Percentiles rank a stretch among this genome's conserved stretches.
Evolutionary conservation across 2,888 invertebrate species (phyloP).

Genomic region (Phengaris alcon): DNA sequence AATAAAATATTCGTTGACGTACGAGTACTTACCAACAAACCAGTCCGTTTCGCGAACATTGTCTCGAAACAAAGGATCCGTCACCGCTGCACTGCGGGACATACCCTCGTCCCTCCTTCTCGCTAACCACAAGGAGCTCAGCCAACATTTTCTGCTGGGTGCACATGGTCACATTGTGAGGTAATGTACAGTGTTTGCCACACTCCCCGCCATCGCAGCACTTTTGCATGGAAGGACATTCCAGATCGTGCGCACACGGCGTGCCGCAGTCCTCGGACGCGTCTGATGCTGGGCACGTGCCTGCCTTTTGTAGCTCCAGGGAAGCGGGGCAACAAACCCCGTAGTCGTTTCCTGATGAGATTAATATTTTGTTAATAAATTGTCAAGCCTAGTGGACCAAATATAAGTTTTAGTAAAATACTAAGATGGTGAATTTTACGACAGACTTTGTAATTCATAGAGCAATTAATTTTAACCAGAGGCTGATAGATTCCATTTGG

Average conservation of each 20-base stretch:
- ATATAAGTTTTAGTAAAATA: too few relatives aligned
- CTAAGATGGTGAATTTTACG: too few relatives aligned
- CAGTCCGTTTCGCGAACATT: slow-evolving; percentile 90
- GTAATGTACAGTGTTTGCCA: slow-evolving; percentile 85
- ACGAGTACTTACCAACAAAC: slow-evolving; percentile 89
- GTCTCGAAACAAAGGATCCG: slow-evolving; percentile 85
- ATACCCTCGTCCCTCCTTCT: slow-evolving; percentile 89
- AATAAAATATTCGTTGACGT: too few relatives aligned
- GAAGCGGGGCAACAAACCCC: slow-evolving; percentile 92
- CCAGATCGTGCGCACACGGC: slow-evolving; percentile 87
- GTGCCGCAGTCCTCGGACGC: slow-evolving; percentile 79
- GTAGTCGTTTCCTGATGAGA: slow-evolving; percentile 84
- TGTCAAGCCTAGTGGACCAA: too few relatives aligned
- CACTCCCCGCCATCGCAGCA: slow-evolving; percentile 88
- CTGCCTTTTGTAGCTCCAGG: slow-evolving; percentile 86
- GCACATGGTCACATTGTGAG: slow-evolving; percentile 88
- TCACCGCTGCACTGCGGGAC: slow-evolving; percentile 87
- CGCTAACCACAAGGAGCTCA: slow-evolving; percentile 86
- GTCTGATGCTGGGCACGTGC: slow-evolving; percentile 83
- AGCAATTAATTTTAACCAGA: neutral
- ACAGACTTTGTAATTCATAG: too few relatives aligned
- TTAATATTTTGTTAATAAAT: neutral
- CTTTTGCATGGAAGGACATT: slow-evolving; percentile 90
- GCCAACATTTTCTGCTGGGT: slow-evolving; percentile 88
- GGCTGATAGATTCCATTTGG: neutral